Evolutionary conservation across 2,888 invertebrate genomes (phyloP), one percentile per base, ranked within the genome.

Genomic region (Coronaproctus castanopsis): DNA sequence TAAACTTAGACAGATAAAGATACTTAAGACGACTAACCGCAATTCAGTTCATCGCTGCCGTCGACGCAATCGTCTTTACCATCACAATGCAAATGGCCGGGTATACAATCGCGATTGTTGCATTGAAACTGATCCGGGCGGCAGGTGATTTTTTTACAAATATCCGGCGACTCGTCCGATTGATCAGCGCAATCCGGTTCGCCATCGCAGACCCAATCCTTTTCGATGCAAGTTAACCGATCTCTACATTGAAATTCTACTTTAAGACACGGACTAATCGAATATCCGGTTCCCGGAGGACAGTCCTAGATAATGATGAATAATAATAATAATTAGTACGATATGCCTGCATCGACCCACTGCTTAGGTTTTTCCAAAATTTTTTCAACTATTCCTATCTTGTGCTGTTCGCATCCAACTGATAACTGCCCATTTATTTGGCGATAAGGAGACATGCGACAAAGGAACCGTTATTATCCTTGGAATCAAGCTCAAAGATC

Each of bases 81-180:
- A 64, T 88, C 84, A 71, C 93, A 93, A 66, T 82, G 82, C 64
- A 88, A 74, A 65, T 85, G 81, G 1, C 86, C 87, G 24, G 85
- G 78, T 63, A 89, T 87, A 68, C 89, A 89, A 62, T 79, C 80
- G 74, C 87, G 84, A 61, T 69, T 68, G 55, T 78, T 79, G 71
- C 92, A 93, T 68, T 86, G 85, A 71, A 88, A 92, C 72, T 91
- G 88, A 74, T 91, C 89, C 0, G 82, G 75, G 54, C 86, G 76
- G 73, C 92, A 93, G 23, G 85, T 86, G 68, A 83, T 85, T 54
- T 77, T 78, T 65, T 79, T 77, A 54, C 76, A 69, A 57, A 68
- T 69, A 54, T 77, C 76, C 0, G 77, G 74, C 0, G 78, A 75
- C 71, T 90, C 90, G 69, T 90, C 90, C 24, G 64, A 59, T 24